These are phyloP conservation scores for Drosophila kokeensis DNA, from an alignment of 2,888 invertebrate genomes.

Conservation along the genomic window DNA sequence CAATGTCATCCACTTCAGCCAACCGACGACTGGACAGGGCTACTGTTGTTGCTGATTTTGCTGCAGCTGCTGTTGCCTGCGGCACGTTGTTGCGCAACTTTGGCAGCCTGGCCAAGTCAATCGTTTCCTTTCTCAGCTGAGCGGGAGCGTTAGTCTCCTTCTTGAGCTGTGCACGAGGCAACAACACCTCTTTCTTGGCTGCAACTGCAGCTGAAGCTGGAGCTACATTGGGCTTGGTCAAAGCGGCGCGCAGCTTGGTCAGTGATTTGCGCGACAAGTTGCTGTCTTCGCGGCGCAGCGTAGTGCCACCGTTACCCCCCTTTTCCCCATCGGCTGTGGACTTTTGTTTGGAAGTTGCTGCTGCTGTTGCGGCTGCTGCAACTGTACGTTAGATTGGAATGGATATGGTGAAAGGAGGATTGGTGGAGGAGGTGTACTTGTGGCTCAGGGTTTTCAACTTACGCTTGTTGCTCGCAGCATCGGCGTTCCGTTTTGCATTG, in stretches of 20 bases:
- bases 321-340: slow-evolving; percentile 44
- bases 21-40: slow-evolving; percentile 72
- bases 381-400: slow-evolving; percentile 14
- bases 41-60: neutral
- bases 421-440: neutral
- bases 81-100: slow-evolving; percentile 16
- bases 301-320: slow-evolving; percentile 23
- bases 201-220: slow-evolving; percentile 4
- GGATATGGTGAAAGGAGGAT: slow-evolving; percentile 13
- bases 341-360: slow-evolving; percentile 37
- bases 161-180: slow-evolving; percentile 18
- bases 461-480: slow-evolving; percentile 45
- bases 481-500: slow-evolving; percentile 73
- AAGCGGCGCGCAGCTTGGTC: slow-evolving; percentile 80
- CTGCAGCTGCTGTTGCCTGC: neutral
- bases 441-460: slow-evolving; percentile 35
- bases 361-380: slow-evolving; percentile 2
- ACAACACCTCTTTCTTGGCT: slow-evolving; percentile 21
- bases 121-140: slow-evolving; percentile 33
- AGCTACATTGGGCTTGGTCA: slow-evolving; percentile 62
- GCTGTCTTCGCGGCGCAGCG: slow-evolving; percentile 83
- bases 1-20: slow-evolving; percentile 89
- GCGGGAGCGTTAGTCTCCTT: slow-evolving; percentile 5
- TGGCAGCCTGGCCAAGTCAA: slow-evolving; percentile 17
- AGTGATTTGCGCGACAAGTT: slow-evolving; percentile 82